A percentile compares a stretch with the other conserved stretches of the same genome.
Evolutionary conservation across 2,797 vertebrate species (phyloP).

Genomic region (Adrianichthys oophorus): DNA sequence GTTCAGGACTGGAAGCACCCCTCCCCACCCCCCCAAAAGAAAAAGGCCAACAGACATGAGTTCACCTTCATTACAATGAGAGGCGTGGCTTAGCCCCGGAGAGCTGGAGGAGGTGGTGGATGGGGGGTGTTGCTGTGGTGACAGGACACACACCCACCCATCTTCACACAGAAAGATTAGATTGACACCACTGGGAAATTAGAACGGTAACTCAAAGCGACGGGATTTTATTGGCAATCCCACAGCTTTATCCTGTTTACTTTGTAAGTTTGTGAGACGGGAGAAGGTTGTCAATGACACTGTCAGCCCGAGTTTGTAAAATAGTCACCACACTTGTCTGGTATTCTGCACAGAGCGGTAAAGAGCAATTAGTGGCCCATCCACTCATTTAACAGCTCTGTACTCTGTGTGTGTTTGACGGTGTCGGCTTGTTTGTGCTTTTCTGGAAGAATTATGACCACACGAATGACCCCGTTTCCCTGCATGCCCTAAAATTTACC

Average conservation of each 20-base stretch:
- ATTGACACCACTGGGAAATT: slow-evolving; percentile 71
- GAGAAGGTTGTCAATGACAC: slow-evolving; percentile 47
- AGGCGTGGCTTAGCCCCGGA: slow-evolving; percentile 58
- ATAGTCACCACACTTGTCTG: slow-evolving; percentile 67
- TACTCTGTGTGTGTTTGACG: slow-evolving; percentile 9
- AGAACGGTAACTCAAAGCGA: slow-evolving; percentile 60
- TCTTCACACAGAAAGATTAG: slow-evolving; percentile 40
- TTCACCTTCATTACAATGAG: slow-evolving; percentile 68
- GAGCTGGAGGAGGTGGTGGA: slow-evolving; percentile 34
- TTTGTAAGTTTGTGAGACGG: slow-evolving; percentile 33
- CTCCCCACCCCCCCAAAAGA: slow-evolving; percentile 6
- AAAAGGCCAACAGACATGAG: slow-evolving; percentile 66
- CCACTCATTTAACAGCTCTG: slow-evolving; percentile 53
- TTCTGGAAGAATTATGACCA: neutral
- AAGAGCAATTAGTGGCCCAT: slow-evolving; percentile 66
- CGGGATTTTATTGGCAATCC: slow-evolving; percentile 52
- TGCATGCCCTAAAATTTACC: slow-evolving; percentile 16
- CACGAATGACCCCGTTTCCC: slow-evolving; percentile 35
- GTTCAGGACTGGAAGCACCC: slow-evolving; percentile 58
- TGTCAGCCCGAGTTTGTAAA: slow-evolving; percentile 60
- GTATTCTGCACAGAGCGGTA: slow-evolving; percentile 28
- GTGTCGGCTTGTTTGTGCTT: slow-evolving; percentile 22
- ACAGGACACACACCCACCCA: slow-evolving; percentile 48
- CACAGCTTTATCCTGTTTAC: slow-evolving; percentile 46
- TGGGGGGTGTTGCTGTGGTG: slow-evolving; percentile 69